Evolutionary conservation across 2,888 invertebrate species (phyloP).

Genomic region (Ernsta delagoae): DNA sequence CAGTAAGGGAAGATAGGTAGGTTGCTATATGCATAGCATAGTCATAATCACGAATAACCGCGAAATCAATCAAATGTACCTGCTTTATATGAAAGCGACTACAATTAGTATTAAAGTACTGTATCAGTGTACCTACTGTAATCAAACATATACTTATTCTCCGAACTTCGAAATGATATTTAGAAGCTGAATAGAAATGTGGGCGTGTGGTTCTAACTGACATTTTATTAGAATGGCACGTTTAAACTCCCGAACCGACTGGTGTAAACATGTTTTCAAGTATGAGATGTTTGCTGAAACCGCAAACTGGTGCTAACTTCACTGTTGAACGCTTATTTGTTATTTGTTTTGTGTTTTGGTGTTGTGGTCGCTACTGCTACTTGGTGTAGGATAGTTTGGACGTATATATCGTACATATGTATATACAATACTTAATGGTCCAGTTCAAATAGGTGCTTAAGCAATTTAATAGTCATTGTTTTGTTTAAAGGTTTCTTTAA

Average conservation of each 20-base stretch:
- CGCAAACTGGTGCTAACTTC: conserved; percentile 35
- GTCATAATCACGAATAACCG: no score
- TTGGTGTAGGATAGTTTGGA: conserved; percentile 8
- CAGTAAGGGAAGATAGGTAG: no score
- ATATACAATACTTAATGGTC: no score
- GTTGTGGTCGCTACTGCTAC: conserved; percentile 24
- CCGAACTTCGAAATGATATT: background rate
- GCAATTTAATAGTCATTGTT: no score
- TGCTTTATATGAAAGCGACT: no score
- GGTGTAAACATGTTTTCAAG: conserved; percentile 44
- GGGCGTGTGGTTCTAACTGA: background rate
- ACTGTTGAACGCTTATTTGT: conserved; percentile 22
- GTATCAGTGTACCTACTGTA: no score
- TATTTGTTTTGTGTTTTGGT: conserved; percentile 32
- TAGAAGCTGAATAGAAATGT: background rate
- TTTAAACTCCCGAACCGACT: conserved; percentile 34
- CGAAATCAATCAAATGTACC: no score
- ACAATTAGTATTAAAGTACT: no score
- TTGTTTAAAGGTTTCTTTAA: background rate
- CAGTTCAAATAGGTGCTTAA: background rate
- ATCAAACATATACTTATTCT: background rate
- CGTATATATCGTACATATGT: no score
- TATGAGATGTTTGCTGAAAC: conserved; percentile 38
- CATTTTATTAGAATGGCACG: conserved; percentile 26
- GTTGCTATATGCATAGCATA: no score